Conservation (phyloP, 2,888 invertebrate species). For the Antheraea assamensis region DNA sequence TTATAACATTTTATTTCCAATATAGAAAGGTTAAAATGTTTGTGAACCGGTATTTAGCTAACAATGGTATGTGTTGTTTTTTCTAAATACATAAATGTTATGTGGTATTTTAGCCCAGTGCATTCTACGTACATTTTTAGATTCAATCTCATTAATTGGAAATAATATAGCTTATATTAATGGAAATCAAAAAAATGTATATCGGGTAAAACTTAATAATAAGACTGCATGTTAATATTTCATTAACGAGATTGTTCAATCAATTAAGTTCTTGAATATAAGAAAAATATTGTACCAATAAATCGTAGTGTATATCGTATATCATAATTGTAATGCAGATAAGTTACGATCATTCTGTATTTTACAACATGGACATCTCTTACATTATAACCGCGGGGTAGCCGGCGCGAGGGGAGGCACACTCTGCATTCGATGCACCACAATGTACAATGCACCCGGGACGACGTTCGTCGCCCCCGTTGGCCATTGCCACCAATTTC, state of each 20-base stretch:
- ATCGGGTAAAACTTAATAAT: not conserved
- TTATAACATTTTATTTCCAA: not conserved
- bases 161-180: not conserved
- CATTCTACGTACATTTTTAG: not conserved
- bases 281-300: not conserved
- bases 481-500: conserved; percentile 69
- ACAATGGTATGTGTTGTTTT: not conserved
- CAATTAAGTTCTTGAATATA: not conserved
- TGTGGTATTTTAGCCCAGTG: not conserved
- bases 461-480: conserved; percentile 43
- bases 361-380: conserved; percentile 2
- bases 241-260: too few species aligned
- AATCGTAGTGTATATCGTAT: not conserved
- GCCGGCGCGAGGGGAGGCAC: conserved; percentile 36
- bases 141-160: too few species aligned
- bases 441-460: conserved; percentile 58
- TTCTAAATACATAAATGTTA: not conserved
- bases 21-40: not conserved
- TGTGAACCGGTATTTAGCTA: not conserved
- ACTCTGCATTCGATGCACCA: conserved; percentile 58
- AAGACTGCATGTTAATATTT: not conserved
- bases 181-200: not conserved
- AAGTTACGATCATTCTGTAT: not conserved
- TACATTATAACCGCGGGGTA: conserved; percentile 20
- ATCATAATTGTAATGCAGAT: not conserved